phyloP scores from a whole-genome alignment of 2,113 vertebrate genomes.

The Willisornis vidua region DNA sequence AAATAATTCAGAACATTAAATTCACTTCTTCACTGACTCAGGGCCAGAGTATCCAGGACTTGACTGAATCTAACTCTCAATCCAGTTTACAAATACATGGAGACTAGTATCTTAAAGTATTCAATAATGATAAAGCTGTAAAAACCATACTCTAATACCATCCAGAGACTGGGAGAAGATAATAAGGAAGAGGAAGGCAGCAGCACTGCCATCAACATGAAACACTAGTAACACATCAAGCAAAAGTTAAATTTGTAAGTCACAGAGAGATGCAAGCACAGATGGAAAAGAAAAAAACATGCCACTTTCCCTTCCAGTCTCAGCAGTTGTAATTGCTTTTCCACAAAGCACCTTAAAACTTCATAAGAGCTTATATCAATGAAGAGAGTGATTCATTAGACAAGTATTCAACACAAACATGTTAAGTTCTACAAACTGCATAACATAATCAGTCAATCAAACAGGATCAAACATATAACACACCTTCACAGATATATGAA shows the following conservation, averaged over 20 bases:
- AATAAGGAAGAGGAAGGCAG: background rate
- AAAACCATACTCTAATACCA: background rate
- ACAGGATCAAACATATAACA: rapidly evolving
- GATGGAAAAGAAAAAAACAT: background rate
- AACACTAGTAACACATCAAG: background rate
- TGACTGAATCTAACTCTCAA: background rate
- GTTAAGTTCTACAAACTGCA: background rate
- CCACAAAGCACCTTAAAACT: background rate
- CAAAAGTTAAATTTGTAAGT: background rate
- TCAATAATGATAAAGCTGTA: background rate
- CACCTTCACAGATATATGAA: background rate
- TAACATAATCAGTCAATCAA: background rate
- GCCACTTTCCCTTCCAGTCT: background rate
- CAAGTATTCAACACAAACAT: background rate
- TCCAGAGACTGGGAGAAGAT: background rate
- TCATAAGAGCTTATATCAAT: background rate
- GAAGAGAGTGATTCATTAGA: background rate
- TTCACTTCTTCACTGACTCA: background rate
- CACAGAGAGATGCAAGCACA: background rate
- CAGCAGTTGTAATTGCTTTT: background rate
- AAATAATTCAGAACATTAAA: background rate
- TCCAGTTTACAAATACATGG: background rate
- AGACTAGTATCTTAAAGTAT: background rate
- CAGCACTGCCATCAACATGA: background rate
- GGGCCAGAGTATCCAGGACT: background rate